Evolutionary conservation across 2,888 invertebrate genomes (phyloP), one percentile per base, ranked within the genome.

Genomic region (Embidobia sp.): DNA sequence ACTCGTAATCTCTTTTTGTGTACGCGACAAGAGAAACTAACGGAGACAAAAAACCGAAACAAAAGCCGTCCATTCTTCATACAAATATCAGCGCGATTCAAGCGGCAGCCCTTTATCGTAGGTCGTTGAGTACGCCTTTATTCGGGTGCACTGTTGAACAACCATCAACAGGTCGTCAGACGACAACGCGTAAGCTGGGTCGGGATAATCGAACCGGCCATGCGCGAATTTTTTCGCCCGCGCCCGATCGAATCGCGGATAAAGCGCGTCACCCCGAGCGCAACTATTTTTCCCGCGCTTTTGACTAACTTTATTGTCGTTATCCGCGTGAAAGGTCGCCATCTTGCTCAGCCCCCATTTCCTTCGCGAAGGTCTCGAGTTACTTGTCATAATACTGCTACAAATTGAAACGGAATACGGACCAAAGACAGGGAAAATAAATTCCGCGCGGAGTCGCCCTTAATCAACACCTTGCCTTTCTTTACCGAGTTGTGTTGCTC

Each of bases 161-260:
- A 76, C 79, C 82, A 83, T 84, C 83, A 84, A 84, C 83, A 84
- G 83, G 83, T 84, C 83, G 83, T 77, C 66, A 53, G 57, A 70
- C 53, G 73, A 77, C 70, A 49, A 64, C 70, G 76, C 57, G 59
- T 51, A 57, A 64, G 64, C 42, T 49, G 37, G 46, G 57, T 46
- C 35, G 49, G 40, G 57, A 64, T 70, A 77, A 77, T 70, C 64
- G 53, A 66, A 53, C 35, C 61, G 49, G 10, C 51, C 53, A 66
- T 77, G 76, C 66, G 59, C 70, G 40, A 66, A 59, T 64, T 76
- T 69, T 16, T 26, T 59, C 42, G 27, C 27, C 33, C 44, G 22
- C 18, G 15, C 18, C 15, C 48, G 55, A 75, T 63, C 61, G 55
- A 75, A 75, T 40, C 26, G 8, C 37, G 33, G 31, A 48, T 48